phyloP scores from a whole-genome alignment of 2,888 invertebrate genomes.

The Cinara cedri region DNA sequence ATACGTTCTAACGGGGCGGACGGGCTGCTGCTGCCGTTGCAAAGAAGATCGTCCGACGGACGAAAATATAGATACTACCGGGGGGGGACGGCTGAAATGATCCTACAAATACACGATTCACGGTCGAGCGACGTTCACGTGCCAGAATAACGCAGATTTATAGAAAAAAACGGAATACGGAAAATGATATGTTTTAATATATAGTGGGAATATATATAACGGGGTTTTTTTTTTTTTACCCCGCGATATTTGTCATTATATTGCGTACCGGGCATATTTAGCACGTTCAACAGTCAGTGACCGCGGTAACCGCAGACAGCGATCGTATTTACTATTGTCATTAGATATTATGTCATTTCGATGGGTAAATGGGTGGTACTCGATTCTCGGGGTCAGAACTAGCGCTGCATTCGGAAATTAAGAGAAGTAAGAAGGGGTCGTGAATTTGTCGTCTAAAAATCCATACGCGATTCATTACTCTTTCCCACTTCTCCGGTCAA shows the following conservation, averaged over 20 bases:
- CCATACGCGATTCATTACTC: no score
- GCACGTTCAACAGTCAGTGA: neutral
- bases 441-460: no score
- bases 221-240: neutral
- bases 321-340: no score
- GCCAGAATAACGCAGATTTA: conserved; percentile 24
- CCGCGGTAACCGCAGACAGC: neutral
- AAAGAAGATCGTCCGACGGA: neutral
- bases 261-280: no score
- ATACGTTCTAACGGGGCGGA: conserved; percentile 7
- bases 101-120: conserved; percentile 24
- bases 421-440: no score
- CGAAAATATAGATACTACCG: neutral
- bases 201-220: neutral
- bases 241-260: neutral
- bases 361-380: no score
- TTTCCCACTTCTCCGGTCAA: no score
- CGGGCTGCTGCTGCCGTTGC: no score
- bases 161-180: neutral
- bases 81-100: neutral
- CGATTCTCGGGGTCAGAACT: no score
- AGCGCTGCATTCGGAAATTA: no score
- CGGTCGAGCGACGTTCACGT: conserved; percentile 37
- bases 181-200: neutral
- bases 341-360: no score